phyloP scores from a whole-genome alignment of 1,140 invertebrate genomes.

The Trichomalopsis sarcophagae region DNA sequence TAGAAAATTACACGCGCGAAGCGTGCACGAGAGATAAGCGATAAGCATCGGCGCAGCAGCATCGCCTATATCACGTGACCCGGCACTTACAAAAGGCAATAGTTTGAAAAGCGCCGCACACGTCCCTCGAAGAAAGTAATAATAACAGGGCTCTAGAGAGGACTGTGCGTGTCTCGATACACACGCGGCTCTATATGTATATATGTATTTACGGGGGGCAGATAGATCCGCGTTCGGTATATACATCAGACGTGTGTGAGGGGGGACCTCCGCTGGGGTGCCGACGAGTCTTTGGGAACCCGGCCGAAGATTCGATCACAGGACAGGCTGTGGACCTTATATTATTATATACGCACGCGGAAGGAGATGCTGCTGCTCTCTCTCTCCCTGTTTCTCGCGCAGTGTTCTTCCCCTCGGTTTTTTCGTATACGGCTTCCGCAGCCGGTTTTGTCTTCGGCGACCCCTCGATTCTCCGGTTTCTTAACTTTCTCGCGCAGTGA shows the following conservation, averaged over 20 bases:
- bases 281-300: slow-evolving; percentile 73
- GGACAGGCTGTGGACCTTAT: neutral
- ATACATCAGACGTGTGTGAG: slow-evolving; percentile 34
- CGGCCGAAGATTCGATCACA: slow-evolving; percentile 73
- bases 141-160: neutral
- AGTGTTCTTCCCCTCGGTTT: neutral
- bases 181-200: neutral
- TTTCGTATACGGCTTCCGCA: slow-evolving; percentile 9
- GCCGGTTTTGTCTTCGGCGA: neutral
- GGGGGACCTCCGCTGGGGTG: slow-evolving; percentile 47
- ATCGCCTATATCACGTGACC: neutral
- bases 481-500: slow-evolving; percentile 23
- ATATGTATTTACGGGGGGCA: neutral
- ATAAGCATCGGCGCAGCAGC: neutral
- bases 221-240: neutral
- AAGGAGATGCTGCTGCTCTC: slow-evolving; percentile 21
- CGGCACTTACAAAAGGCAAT: neutral
- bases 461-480: neutral
- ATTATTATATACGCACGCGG: neutral
- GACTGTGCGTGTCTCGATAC: neutral
- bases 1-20: no score
- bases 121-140: slow-evolving; percentile 27
- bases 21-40: neutral
- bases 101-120: neutral
- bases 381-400: slow-evolving; percentile 8